phyloP scores from a whole-genome alignment of 1,140 invertebrate species.

The Eupristina koningsbergeri region DNA sequence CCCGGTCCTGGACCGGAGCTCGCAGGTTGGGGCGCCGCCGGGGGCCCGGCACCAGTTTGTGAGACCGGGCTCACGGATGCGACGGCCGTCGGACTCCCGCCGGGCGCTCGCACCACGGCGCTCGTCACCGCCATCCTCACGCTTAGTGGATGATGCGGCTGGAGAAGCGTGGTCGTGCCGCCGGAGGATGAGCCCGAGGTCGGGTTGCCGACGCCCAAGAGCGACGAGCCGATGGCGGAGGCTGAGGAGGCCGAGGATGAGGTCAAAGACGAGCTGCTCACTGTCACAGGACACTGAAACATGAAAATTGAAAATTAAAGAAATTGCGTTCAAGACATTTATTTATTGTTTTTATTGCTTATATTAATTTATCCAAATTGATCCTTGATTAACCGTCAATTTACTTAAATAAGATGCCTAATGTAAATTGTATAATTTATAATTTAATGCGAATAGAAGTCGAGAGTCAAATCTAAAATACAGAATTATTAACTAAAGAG shows the following conservation, averaged over 20 bases:
- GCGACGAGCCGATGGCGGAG: slow-evolving; percentile 68
- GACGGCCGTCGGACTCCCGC: slow-evolving; percentile 66
- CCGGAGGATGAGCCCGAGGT: slow-evolving; percentile 29
- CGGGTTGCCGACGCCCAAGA: slow-evolving; percentile 65
- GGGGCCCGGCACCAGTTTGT: slow-evolving; percentile 54
- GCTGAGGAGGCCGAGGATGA: slow-evolving; percentile 76
- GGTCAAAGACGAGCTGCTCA: slow-evolving; percentile 75
- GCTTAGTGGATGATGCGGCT: slow-evolving; percentile 60
- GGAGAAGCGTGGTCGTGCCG: slow-evolving; percentile 62
- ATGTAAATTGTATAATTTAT: too few species aligned
- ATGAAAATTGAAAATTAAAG: too few species aligned
- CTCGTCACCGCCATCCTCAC: slow-evolving; percentile 73
- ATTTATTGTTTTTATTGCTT: too few species aligned
- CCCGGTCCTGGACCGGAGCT: slow-evolving; percentile 73
- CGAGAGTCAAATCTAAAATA: too few species aligned
- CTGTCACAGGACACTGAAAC: slow-evolving; percentile 72
- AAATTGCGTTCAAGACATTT: too few species aligned
- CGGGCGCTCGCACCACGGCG: slow-evolving; percentile 67
- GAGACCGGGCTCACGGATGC: slow-evolving; percentile 56
- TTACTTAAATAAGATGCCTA: too few species aligned
- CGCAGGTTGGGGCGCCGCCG: slow-evolving; percentile 75
- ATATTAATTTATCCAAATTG: too few species aligned
- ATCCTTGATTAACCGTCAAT: too few species aligned
- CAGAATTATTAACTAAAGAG: too few species aligned
- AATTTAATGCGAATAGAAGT: too few species aligned